These are phyloP conservation scores for Melieria omissa DNA, from an alignment of 2,888 invertebrate genomes.

Conservation along the genomic window DNA sequence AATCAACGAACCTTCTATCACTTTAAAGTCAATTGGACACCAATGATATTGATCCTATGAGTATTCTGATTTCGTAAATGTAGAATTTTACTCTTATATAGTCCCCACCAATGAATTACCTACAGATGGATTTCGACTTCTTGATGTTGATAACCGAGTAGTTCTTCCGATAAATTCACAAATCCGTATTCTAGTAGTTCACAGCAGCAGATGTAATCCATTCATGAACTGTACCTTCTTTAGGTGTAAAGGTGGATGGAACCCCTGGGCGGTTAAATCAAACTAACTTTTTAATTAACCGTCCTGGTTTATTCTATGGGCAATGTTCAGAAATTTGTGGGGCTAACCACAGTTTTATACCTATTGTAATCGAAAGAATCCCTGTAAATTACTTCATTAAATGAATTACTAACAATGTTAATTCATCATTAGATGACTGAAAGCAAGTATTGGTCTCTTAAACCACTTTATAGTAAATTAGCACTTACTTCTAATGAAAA, in stretches of 20 bases:
- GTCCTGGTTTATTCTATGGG: conserved; percentile 76
- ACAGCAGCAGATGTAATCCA: conserved; percentile 75
- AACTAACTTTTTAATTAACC: conserved; percentile 72
- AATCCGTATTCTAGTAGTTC: conserved; percentile 74
- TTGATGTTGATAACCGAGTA: conserved; percentile 75
- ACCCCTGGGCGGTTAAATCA: conserved; percentile 75
- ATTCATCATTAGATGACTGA: conserved; percentile 71
- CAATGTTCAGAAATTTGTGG: conserved; percentile 88
- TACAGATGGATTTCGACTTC: conserved; percentile 69
- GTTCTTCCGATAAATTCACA: conserved; percentile 71
- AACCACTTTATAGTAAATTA: conserved; percentile 74
- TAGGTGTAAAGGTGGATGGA: conserved; percentile 76
- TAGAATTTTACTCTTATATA: conserved; percentile 75
- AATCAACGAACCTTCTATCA: conserved; percentile 71
- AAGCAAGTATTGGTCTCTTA: conserved; percentile 78
- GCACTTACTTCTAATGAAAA: conserved; percentile 73
- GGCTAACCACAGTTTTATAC: conserved; percentile 83
- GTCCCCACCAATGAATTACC: conserved; percentile 67
- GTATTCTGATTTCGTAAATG: conserved; percentile 72
- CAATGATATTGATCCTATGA: conserved; percentile 78
- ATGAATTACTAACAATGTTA: conserved; percentile 69
- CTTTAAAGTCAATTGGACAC: conserved; percentile 74
- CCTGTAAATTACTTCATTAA: conserved; percentile 70
- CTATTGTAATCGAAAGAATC: conserved; percentile 74
- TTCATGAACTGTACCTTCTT: conserved; percentile 73